These are phyloP conservation scores for Mesorhabditis sp. DNA, from an alignment of 2,888 invertebrate species.

Conservation along the genomic window DNA sequence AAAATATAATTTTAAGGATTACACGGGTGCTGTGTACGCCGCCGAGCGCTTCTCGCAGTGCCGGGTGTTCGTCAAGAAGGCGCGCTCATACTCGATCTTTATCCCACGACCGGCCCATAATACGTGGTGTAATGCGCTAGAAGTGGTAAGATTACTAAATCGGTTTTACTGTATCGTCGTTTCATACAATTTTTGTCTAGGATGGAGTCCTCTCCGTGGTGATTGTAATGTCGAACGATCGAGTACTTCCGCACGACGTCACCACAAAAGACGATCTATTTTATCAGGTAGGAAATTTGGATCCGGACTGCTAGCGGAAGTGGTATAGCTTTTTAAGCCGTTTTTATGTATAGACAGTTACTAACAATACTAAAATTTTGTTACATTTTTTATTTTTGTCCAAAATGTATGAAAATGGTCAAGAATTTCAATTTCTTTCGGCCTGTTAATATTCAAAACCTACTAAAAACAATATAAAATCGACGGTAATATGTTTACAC, in stretches of 20 bases:
- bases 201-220: slow-evolving; percentile 43
- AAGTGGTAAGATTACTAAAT: slow-evolving; percentile 28
- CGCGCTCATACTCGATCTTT: slow-evolving; percentile 44
- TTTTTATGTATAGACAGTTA: too few relatives aligned
- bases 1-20: slow-evolving; percentile 21
- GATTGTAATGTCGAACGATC: slow-evolving; percentile 52
- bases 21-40: slow-evolving; percentile 56
- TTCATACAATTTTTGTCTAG: slow-evolving; percentile 26
- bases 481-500: too few relatives aligned
- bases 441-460: too few relatives aligned
- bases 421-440: too few relatives aligned
- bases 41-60: slow-evolving; percentile 54
- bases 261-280: slow-evolving; percentile 57
- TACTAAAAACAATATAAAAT: too few relatives aligned
- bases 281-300: slow-evolving; percentile 34
- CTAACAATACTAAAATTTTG: too few relatives aligned
- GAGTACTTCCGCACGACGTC: slow-evolving; percentile 52
- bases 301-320: slow-evolving; percentile 17
- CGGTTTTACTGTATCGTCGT: background rate
- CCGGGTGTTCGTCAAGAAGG: slow-evolving; percentile 36
- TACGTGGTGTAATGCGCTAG: slow-evolving; percentile 52
- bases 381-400: too few relatives aligned
- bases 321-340: slow-evolving; percentile 13
- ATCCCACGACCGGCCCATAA: slow-evolving; percentile 47
- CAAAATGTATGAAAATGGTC: too few relatives aligned